Percentiles rank a stretch among this genome's conserved stretches.
Conservation (phyloP, 1,140 invertebrate genomes). For the Cephus cinctus region DNA sequence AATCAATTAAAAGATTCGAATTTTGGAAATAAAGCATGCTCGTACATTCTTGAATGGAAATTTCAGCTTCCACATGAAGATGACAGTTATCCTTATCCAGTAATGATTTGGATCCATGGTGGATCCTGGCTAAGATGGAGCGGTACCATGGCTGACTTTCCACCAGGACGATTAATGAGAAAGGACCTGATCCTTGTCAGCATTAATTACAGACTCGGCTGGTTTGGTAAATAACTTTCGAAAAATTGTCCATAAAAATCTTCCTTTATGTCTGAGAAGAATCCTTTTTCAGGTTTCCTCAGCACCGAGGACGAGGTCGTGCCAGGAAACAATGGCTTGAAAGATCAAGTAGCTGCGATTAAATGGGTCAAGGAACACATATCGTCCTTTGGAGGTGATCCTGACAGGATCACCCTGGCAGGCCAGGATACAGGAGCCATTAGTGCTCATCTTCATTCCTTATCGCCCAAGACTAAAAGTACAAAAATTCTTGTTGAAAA, state of each 20-base stretch:
- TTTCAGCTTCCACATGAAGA: not conserved
- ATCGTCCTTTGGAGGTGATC: conserved; percentile 54
- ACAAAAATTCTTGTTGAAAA: not conserved
- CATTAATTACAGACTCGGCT: conserved; percentile 62
- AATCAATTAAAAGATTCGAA: not conserved
- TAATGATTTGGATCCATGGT: conserved; percentile 70
- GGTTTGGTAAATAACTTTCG: conserved; percentile 56
- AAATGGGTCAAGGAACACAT: conserved; percentile 37
- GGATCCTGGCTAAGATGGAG: conserved; percentile 61
- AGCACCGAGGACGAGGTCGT: conserved; percentile 10
- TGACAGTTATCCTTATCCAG: conserved; percentile 44
- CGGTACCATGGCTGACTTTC: conserved; percentile 37
- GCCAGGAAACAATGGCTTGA: conserved; percentile 17
- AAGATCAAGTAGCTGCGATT: conserved; percentile 13
- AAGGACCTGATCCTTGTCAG: conserved; percentile 59
- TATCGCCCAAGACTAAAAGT: conserved; percentile 27
- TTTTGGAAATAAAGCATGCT: too few species aligned
- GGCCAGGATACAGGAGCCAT: conserved; percentile 44
- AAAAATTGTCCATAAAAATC: not conserved
- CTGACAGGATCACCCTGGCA: conserved; percentile 50
- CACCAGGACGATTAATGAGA: conserved; percentile 52
- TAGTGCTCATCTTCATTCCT: conserved; percentile 26
- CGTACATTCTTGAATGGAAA: not conserved
- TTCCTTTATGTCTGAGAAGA: too few species aligned
- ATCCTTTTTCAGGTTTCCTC: conserved; percentile 35